Base-by-base conservation (phyloP, 1,140 invertebrate genomes). In the Goniozus legneri region DNA sequence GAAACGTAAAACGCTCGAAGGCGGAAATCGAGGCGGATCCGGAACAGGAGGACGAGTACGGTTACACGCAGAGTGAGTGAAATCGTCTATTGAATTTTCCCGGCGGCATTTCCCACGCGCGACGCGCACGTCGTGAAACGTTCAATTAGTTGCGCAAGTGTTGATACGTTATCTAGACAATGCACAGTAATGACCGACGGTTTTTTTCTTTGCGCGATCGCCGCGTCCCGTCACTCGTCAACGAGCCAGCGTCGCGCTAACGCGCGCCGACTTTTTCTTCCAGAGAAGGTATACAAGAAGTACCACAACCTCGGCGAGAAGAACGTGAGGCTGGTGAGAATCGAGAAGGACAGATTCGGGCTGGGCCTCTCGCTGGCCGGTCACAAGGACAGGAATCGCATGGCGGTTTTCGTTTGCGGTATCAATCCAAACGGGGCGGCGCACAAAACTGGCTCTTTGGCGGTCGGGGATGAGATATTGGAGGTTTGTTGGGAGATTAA, bases 371-470 rank as follows among this genome's bases (percentile, higher is more conserved):
- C 91, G 38, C 77, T 99, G 38, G 92, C 95, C 6, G 96, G 95
- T 0, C 94, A 98, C 76, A 86, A 88, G 62, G 94, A 98, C 69
- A 81, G 95, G 13, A 91, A 87, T 60, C 89, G 91, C 60, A 98
- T 98, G 93, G 91, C 91, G 15, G 93, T 96, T 32, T 97, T 97
- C 75, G 85, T 99, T 22, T 95, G 93, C 58, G 96, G 94, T 6
- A 80, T 99, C 13, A 88, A 97, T 75, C 91, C 94, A 0, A 87
- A 86, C 1, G 94, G 95, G 15, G 78, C 84, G 0, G 88, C 92
- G 24, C 83, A 74, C 44, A 84, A 84, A 49, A 83, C 87, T 20
- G 86, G 87, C 3, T 78, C 85, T 6, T 82, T 99, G 2, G 79
- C 85, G 63, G 84, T 97, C 20, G 96, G 95, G 1, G 97, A 99